Base-by-base conservation (phyloP, 2,888 invertebrate genomes). In the Idaea dimidiata region DNA sequence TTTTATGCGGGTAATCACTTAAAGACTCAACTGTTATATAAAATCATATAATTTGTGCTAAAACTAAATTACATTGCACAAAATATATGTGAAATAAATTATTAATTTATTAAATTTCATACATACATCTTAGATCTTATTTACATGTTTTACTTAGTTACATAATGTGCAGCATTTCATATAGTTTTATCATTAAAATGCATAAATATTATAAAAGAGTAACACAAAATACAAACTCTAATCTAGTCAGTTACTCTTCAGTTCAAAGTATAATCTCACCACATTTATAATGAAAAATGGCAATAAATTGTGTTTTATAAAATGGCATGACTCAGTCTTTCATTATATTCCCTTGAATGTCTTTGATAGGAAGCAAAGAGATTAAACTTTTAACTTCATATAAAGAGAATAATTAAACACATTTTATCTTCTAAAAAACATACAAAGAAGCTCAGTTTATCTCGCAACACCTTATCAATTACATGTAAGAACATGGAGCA, bases 241-340 rank as follows among this genome's bases (percentile, higher is more conserved):
- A 75, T 79, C 89, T 90, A 90, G 90, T 90, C 90, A 89, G 79
- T 82, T 85, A 85, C 80, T 84, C 77, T 76, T 68, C 72, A 72
- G 8, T 56, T 56, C 56, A 56, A 75, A 72, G 68, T 77, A 71
- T 78, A 81, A 81, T 83, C 78, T 81, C 80, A 77, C 78, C 75
- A 80, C 76, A 81, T 78, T 82, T 76, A 75, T 78, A 80, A 79
- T 79, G 73, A 82, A 83, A 79, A 75, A 81, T 80, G 76, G 63
- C 78, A 78, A 86, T 89, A 88, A 87, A 81, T 82, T 78, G 76
- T 78, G 67, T 81, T 82, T 24, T 74, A 79, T 72, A 79, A 82
- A 87, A 89, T 87, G 85, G 84, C 84, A 86, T 87, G 81, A 83
- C 75, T 91, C 91, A 91, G 91, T 91, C 91, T 92, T 91, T 90